Evolutionary conservation across 2,113 vertebrate species (phyloP), one percentile per base, ranked within the genome.

Genomic region (Poeciliopsis turrubarensis): DNA sequence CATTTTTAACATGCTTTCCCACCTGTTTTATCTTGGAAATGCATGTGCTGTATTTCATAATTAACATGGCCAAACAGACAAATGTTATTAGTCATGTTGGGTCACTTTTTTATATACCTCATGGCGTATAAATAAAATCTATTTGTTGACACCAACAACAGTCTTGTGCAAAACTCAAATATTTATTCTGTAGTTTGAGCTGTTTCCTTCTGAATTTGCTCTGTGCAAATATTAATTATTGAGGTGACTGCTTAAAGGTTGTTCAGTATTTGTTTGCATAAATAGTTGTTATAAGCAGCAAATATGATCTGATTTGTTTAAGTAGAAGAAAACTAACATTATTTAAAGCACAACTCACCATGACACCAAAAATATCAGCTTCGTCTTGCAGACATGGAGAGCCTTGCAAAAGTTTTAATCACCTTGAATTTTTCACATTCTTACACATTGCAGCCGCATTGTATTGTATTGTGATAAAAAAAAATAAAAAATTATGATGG

Each of bases 41-140:
- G 67, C 47, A 66, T 63, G 11, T 39, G 60, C n/a, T 54, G 14
- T 64, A 13, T 75, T 76, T 70, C 32, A 32, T 65, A 63, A 61
- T 70, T 22, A 26, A 29, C 51, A 30, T 41, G 60, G 44, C 67
- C 34, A 72, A 76, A 72, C 29, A 78, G 39, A 4, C 26, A 44
- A 41, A 71, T 5, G 39, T 37, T 60, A 0, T 70, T 7, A 5
- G n/a, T 61, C 11, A 60, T 8, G 7, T 10, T 51, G 32, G 13
- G 15, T 65, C 12, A 27, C 39, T 54, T 62, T 72, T 1, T 60
- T 47, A 34, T 34, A 34, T 34, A 34, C 17, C n/a, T 60, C 31
- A 54, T 12, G 70, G 41, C 60, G 11, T 64, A 27, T 10, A 74
- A 71, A 22, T 39, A 61, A 72, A 12, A 64, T 32, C 10, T 4